phyloP scores from a whole-genome alignment of 1,140 invertebrate species.

The Leptonema lineaticorne region DNA sequence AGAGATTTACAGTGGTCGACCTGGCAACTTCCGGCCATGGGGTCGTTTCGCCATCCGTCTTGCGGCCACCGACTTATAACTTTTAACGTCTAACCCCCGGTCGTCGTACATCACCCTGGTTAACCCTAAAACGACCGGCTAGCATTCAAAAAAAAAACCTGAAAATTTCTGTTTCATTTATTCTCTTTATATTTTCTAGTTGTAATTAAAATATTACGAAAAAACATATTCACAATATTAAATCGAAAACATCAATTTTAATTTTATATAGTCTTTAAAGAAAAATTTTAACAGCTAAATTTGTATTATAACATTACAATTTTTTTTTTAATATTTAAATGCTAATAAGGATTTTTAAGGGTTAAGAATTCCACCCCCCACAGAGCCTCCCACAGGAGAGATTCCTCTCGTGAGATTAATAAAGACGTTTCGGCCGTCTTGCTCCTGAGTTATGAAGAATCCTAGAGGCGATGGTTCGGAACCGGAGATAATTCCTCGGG shows the following conservation, averaged over 20 bases:
- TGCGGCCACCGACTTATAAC: slow-evolving; percentile 34
- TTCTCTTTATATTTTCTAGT: too few species aligned
- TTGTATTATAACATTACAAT: too few species aligned
- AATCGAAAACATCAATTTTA: not conserved
- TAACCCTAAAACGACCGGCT: not conserved
- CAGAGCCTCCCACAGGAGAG: slow-evolving; percentile 29
- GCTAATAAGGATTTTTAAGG: too few species aligned
- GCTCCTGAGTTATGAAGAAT: slow-evolving; percentile 39
- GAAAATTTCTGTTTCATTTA: too few species aligned
- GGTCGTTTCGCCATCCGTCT: slow-evolving; percentile 28
- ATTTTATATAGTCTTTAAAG: too few species aligned
- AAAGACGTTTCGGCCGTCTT: slow-evolving; percentile 37
- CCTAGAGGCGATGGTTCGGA: slow-evolving; percentile 27
- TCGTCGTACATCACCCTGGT: slow-evolving; percentile 8
- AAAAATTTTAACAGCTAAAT: too few species aligned
- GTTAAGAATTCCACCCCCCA: slow-evolving; percentile 8
- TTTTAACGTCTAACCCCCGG: slow-evolving; percentile 27
- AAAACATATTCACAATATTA: not conserved
- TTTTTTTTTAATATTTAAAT: too few species aligned
- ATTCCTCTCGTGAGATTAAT: slow-evolving; percentile 42
- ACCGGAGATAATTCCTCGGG: slow-evolving; percentile 32
- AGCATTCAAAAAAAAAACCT: too few species aligned
- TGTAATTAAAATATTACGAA: too few species aligned
- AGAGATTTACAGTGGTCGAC: slow-evolving; percentile 29
- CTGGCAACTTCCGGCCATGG: slow-evolving; percentile 24